A percentile compares a stretch with the other conserved stretches of the same genome.
phyloP scores from a whole-genome alignment of 2,888 invertebrate genomes.

The Diaperis boleti region DNA sequence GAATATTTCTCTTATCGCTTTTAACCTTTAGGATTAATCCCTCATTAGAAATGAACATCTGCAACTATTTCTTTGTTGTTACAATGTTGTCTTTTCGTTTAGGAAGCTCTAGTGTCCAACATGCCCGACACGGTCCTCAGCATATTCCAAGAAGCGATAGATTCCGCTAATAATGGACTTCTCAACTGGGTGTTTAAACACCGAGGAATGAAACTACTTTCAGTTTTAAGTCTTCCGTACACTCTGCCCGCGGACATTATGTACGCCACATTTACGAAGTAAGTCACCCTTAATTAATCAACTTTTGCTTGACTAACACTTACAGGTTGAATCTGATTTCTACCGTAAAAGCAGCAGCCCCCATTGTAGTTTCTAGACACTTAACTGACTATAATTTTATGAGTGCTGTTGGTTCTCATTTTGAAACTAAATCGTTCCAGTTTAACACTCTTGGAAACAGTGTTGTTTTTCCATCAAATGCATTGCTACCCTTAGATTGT shows the following conservation, averaged over 20 bases:
- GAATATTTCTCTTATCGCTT: too few relatives aligned
- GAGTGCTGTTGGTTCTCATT: conserved; percentile 64
- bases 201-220: conserved; percentile 83
- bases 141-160: conserved; percentile 93
- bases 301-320: conserved; percentile 25
- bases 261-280: conserved; percentile 89
- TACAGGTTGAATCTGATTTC: conserved; percentile 51
- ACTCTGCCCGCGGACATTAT: conserved; percentile 90
- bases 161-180: conserved; percentile 90
- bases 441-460: conserved; percentile 7
- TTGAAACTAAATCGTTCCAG: conserved; percentile 63
- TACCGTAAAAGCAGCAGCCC: conserved; percentile 44
- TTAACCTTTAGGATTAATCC: too few relatives aligned
- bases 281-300: conserved; percentile 66
- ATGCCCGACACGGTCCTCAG: conserved; percentile 91
- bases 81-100: conserved; percentile 32
- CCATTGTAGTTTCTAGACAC: conserved; percentile 48
- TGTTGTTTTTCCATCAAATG: background rate
- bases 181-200: conserved; percentile 92
- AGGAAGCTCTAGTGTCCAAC: conserved; percentile 90
- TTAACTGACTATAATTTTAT: conserved; percentile 58
- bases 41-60: too few relatives aligned
- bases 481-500: conserved; percentile 2
- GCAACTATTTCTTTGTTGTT: too few relatives aligned
- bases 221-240: conserved; percentile 86